Percentiles rank a stretch among this genome's conserved stretches.
Conservation (phyloP, 1,140 invertebrate species). For the Anadara kagoshimensis region DNA sequence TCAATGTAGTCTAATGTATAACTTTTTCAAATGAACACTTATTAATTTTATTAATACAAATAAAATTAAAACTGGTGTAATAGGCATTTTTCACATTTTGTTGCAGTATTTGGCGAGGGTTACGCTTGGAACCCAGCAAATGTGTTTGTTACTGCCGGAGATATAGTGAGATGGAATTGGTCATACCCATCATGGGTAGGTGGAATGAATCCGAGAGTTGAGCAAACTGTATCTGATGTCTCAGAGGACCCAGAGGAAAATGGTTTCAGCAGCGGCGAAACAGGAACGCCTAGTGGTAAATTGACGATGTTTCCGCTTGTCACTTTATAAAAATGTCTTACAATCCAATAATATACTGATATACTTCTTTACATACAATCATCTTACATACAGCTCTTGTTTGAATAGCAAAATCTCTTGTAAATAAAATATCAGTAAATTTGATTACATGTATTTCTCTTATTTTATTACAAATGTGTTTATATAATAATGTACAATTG, state of each 20-base stretch:
- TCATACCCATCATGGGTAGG: conserved; percentile 38
- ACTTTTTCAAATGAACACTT: background rate
- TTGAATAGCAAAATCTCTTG: no score
- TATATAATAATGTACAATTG: no score
- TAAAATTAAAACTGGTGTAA: no score
- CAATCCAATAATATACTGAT: no score
- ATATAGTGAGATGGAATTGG: conserved; percentile 60
- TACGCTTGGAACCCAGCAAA: conserved; percentile 51
- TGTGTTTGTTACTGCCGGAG: conserved; percentile 45
- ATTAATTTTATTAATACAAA: no score
- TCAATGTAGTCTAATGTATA: background rate
- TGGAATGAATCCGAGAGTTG: conserved; percentile 37
- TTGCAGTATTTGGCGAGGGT: conserved; percentile 34
- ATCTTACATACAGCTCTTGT: no score
- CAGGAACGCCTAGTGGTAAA: conserved; percentile 40
- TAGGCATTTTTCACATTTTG: background rate
- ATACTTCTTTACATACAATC: no score
- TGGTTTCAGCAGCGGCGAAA: conserved; percentile 45
- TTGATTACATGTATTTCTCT: no score
- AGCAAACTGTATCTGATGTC: conserved; percentile 47
- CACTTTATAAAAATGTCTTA: no score
- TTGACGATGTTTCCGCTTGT: background rate
- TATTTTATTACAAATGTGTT: no score
- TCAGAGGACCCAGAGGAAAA: conserved; percentile 6
- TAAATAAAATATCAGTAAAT: no score